These are phyloP conservation scores for Monochamus alternatus DNA, from an alignment of 2,888 invertebrate genomes.

Conservation along the genomic window DNA sequence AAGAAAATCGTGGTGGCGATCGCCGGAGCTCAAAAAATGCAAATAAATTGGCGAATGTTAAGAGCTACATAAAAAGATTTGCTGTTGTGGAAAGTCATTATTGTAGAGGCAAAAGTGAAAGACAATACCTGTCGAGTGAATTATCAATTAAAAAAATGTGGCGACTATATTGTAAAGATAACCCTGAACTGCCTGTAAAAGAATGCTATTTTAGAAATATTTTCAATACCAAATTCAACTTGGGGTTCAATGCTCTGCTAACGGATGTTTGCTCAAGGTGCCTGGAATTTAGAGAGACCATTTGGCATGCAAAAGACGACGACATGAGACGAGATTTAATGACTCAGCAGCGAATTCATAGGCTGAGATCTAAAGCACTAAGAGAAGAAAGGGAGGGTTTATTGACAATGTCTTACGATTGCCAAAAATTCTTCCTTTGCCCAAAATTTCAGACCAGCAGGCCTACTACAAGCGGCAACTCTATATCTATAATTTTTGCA, in stretches of 20 bases:
- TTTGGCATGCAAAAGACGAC: not conserved
- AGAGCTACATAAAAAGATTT: not conserved
- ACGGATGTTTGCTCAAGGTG: slow-evolving; percentile 5
- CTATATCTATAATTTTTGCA: no score
- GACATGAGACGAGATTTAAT: not conserved
- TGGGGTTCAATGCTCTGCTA: not conserved
- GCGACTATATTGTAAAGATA: not conserved
- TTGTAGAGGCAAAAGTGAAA: not conserved
- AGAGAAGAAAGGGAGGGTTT: not conserved
- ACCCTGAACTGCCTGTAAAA: not conserved
- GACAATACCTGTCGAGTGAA: not conserved
- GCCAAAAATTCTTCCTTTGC: no score
- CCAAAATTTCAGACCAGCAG: no score
- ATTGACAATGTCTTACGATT: no score
- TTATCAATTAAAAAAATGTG: not conserved
- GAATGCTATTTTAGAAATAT: not conserved
- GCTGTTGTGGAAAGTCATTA: not conserved
- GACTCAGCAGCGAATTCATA: not conserved
- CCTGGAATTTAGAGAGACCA: not conserved
- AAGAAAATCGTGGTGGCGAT: not conserved
- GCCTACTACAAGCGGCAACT: no score
- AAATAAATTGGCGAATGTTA: not conserved
- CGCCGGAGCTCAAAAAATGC: not conserved
- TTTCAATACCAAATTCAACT: not conserved
- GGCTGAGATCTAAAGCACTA: not conserved